A percentile compares a stretch with the other conserved stretches of the same genome.
Evolutionary conservation across 1,140 invertebrate species (phyloP).

Genomic region (Heterodera schachtii): DNA sequence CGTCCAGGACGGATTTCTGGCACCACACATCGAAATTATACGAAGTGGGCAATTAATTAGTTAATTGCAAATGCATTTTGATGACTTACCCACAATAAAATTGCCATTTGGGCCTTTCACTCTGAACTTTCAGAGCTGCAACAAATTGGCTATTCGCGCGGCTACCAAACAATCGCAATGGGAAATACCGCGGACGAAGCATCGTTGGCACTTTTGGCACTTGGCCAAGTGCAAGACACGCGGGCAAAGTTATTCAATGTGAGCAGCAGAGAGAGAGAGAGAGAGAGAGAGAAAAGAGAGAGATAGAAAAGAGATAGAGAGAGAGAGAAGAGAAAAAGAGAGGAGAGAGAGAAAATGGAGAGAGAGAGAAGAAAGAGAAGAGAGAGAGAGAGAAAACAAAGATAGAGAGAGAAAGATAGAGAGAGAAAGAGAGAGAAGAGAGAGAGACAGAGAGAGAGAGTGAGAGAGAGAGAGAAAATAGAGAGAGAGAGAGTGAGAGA

Average conservation of each 20-base stretch:
- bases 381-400: no score
- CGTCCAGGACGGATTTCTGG: constrained; percentile 40
- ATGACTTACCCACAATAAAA: constrained; percentile 1
- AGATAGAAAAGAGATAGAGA: no score
- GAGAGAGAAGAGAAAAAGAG: no score
- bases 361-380: no score
- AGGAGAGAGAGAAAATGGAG: no score
- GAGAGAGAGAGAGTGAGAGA: no score
- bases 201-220: constrained; percentile 45
- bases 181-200: constrained; percentile 50
- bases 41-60: constrained; percentile 15
- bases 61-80: background rate
- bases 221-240: constrained; percentile 37
- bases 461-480: no score
- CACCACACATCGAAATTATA: constrained; percentile 31
- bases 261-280: background rate
- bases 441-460: no score
- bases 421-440: no score
- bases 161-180: constrained; percentile 46
- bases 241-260: constrained; percentile 46
- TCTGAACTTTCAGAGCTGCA: constrained; percentile 34
- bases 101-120: background rate
- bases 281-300: no score
- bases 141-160: constrained; percentile 40
- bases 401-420: no score